Evolutionary conservation across 2,888 invertebrate species (phyloP), one percentile per base, ranked within the genome.

Genomic region (Lasioglossum vierecki): DNA sequence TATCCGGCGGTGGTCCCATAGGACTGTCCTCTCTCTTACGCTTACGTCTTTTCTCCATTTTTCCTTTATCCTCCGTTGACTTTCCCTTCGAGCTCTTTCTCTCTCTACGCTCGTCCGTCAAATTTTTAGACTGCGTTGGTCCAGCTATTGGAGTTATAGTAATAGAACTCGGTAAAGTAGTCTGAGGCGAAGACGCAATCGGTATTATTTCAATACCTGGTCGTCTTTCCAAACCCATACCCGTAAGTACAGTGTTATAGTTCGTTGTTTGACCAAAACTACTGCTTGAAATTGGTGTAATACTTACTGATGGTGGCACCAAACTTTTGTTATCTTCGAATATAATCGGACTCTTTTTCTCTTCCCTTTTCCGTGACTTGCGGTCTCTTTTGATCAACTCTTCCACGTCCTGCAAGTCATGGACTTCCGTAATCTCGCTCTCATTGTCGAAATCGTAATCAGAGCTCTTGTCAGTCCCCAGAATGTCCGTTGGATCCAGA

Each of bases 191-290:
- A 22, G 97, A 96, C 3, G 97, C 96, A 84, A 98, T 96, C 0
- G 98, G 98, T 91, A 98, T 98, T 75, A 98, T 98, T 95, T 98
- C 98, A 86, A 98, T 98, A 3, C 97, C 97, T 0, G 97, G 97
- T 46, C 97, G 95, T 81, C 97, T 96, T 89, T 97, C 97, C 71
- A 97, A 94, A 82, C 96, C 96, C 94, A 96, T 96, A 26, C 95
- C 95, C 39, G 96, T 95, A 57, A 97, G 93, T 94, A 97, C 96
- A 18, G 97, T 96, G 49, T 96, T 96, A 82, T 96, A 95, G 91
- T 95, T 95, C 11, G 95, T 94, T 35, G 96, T 94, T 87, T 95
- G 96, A n/a, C 95, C 93, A 22, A 96, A 95, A 35, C 89, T 92
- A 80, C 92, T 90, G 80, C 92, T 92, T 3, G 95, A 92, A 68